Conservation (phyloP, 2,113 vertebrate species). For the Genyomyrus donnyi region DNA sequence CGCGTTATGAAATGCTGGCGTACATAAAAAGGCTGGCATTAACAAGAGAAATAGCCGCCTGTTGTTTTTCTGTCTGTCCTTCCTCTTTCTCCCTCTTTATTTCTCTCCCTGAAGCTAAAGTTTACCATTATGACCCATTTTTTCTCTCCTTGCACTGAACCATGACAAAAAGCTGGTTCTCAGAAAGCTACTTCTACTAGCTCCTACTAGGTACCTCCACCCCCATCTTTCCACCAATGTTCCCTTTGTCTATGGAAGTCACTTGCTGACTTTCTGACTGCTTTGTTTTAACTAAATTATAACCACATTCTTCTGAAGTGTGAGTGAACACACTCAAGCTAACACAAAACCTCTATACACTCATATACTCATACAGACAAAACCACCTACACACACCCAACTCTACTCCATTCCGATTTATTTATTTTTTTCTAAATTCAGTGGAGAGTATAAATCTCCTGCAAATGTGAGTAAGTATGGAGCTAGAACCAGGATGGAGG, state of each 20-base stretch:
- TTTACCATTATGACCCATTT: background rate
- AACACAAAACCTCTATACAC: background rate
- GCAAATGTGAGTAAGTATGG: background rate
- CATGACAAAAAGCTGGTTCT: background rate
- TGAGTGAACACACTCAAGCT: background rate
- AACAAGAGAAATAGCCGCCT: background rate
- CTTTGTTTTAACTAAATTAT: background rate
- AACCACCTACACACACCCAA: background rate
- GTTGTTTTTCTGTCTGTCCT: background rate
- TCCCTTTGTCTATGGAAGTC: background rate
- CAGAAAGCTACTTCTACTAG: background rate
- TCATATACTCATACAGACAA: background rate
- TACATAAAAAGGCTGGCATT: conserved; percentile 29
- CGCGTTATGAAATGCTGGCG: conserved; percentile 35
- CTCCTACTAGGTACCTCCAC: background rate
- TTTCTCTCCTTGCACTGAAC: background rate
- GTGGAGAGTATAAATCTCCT: background rate
- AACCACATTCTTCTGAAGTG: background rate
- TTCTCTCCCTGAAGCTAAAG: background rate
- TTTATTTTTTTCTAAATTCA: background rate
- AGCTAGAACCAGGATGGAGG: background rate
- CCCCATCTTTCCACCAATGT: background rate
- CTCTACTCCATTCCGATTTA: background rate
- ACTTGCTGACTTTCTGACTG: background rate
- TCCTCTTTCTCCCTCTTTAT: background rate